A percentile compares a stretch with the other conserved stretches of the same genome.
phyloP scores from a whole-genome alignment of 2,113 vertebrate species.

The Boulengeromyrus knoepffleri region DNA sequence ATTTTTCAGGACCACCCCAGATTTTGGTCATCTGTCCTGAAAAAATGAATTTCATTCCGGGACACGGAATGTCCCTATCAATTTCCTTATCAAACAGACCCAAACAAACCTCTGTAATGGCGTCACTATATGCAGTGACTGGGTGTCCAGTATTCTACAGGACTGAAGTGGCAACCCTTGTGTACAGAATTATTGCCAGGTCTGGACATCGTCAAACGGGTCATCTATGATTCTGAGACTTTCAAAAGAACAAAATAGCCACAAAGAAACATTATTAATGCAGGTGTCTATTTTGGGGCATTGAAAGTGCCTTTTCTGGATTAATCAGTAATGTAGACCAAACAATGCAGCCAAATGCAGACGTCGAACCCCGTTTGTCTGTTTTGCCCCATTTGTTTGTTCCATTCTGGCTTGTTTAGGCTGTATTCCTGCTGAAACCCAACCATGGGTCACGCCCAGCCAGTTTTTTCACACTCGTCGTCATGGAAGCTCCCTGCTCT shows the following conservation, averaged over 20 bases:
- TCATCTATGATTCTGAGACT: background rate
- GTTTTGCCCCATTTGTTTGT: background rate
- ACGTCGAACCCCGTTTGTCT: background rate
- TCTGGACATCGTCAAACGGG: background rate
- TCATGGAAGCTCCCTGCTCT: background rate
- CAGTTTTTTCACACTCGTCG: background rate
- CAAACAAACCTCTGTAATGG: background rate
- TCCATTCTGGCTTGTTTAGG: background rate
- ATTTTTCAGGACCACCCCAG: background rate
- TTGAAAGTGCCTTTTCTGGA: background rate
- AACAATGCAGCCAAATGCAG: background rate
- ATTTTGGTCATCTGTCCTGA: background rate
- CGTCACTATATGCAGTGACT: background rate
- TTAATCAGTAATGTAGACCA: background rate
- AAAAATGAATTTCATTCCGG: background rate
- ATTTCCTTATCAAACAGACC: background rate
- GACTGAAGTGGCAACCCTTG: background rate
- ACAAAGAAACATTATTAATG: background rate
- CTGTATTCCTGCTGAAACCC: background rate
- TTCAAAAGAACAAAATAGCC: background rate
- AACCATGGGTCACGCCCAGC: background rate
- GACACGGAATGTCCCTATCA: background rate
- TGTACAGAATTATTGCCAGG: background rate
- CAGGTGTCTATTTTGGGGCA: background rate
- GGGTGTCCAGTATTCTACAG: background rate